phyloP scores from a whole-genome alignment of 2,888 invertebrate genomes.

The Lasioglossum figueresi region DNA sequence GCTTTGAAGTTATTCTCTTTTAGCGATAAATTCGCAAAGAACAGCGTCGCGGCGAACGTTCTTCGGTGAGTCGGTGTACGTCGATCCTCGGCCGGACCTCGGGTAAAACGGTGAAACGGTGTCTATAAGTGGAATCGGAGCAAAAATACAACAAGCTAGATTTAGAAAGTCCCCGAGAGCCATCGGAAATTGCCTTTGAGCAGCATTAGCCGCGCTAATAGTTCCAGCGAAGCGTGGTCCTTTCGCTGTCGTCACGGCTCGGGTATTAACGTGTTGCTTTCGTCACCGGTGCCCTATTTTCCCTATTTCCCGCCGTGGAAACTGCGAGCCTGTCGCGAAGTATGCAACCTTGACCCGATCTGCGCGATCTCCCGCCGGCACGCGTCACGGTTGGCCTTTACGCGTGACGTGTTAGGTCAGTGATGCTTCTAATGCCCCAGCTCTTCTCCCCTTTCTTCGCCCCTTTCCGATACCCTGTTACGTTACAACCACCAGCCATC shows the following conservation, averaged over 20 bases:
- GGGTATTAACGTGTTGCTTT: constrained; percentile 52
- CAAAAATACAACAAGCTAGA: not conserved
- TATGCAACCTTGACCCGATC: constrained; percentile 62
- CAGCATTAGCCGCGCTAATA: constrained; percentile 29
- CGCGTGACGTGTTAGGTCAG: constrained; percentile 63
- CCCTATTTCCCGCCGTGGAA: constrained; percentile 57
- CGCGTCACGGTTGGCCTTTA: constrained; percentile 65
- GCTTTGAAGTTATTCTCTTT: not conserved
- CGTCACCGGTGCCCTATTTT: constrained; percentile 61
- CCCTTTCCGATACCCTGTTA: not conserved
- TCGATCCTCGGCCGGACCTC: not conserved
- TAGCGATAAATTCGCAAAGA: not conserved
- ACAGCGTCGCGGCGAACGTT: not conserved
- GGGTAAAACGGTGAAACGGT: constrained; percentile 1
- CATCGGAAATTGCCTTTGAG: constrained; percentile 15
- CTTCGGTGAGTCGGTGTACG: not conserved
- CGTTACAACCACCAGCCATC: not conserved
- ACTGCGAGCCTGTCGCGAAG: constrained; percentile 50
- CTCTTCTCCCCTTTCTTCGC: constrained; percentile 21
- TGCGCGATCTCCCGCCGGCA: constrained; percentile 36
- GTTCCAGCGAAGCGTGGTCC: constrained; percentile 34
- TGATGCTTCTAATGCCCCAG: constrained; percentile 61
- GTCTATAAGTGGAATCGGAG: constrained; percentile 11
- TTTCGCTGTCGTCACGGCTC: constrained; percentile 51
- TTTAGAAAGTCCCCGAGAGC: constrained; percentile 35